Evolutionary conservation across 2,797 vertebrate species (phyloP), one percentile per base, ranked within the genome.

Genomic region (Anabacerthia variegaticeps): DNA sequence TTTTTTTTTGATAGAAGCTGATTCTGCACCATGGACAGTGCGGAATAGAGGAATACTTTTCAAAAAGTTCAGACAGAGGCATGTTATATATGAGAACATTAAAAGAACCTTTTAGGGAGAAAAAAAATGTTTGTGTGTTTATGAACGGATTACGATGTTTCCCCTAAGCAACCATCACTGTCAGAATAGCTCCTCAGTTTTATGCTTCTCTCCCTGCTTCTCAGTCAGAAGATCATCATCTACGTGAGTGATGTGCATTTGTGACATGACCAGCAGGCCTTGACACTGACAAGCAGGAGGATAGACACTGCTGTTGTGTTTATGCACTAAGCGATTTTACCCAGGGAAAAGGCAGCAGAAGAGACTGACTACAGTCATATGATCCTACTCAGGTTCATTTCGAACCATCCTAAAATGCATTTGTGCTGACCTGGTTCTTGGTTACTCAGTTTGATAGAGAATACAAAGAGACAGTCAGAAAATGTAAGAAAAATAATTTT

Each of bases 211-310:
- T 92, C 52, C 12, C 9, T 23, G 43, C 43, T 89, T 89, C 66
- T 84, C 82, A 52, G 72, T 34, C 0, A 0, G 56, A 77, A 88
- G 41, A 93, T 77, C 61, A 85, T 71, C 37, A 46, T 66, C 72
- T 62, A 66, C 0, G 0, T 88, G 87, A 78, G 61, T 20, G 59
- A 91, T 66, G 54, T n/a, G 18, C 69, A 67, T 94, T 92, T 91
- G 39, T 65, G 91, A 74, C 58, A 78, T 4, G n/a, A 89, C 72
- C 85, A 88, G 79, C 68, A 89, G 73, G 76, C 46, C 55, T 83
- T 94, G 92, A 89, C 89, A 93, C 69, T 89, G 79, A 96, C 72
- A 78, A 81, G 82, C 72, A 93, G 48, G 75, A 84, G 75, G 36
- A 43, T 8, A 84, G 91, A 89, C 89, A 49, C 46, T 77, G 20